phyloP scores from a whole-genome alignment of 2,113 vertebrate genomes.

The Deroptyus accipitrinus region DNA sequence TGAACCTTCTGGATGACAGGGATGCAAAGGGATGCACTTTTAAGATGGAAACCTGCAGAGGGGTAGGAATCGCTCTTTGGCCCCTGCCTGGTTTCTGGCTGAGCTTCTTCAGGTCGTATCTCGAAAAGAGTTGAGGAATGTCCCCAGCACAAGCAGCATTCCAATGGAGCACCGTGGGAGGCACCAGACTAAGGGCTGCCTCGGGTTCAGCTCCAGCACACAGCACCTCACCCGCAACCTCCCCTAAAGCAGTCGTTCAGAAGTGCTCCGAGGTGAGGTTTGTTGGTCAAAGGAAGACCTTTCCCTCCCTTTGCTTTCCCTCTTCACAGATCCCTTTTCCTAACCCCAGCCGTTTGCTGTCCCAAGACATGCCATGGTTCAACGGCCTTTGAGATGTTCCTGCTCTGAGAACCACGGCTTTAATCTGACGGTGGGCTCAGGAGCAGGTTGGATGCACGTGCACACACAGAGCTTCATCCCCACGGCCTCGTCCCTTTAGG shows the following conservation, averaged over 20 bases:
- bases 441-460: neutral
- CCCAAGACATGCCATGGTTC: neutral
- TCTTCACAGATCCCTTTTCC: neutral
- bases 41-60: neutral
- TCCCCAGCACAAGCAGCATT: neutral
- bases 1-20: fast-evolving
- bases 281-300: neutral
- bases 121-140: fast-evolving
- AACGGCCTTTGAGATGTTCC: neutral
- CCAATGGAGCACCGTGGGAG: fast-evolving
- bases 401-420: neutral
- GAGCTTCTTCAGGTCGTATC: neutral
- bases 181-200: neutral
- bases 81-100: neutral
- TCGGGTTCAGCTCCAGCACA: fast-evolving
- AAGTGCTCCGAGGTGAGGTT: neutral
- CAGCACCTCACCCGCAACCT: neutral
- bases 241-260: fast-evolving
- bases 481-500: fast-evolving
- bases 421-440: neutral
- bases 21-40: neutral
- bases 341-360: neutral
- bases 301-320: neutral
- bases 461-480: neutral
- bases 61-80: neutral